Percentiles rank a stretch among this genome's conserved stretches.
These are phyloP conservation scores for Caenorhabditis doughertyi DNA, from an alignment of 2,888 invertebrate species.

Conservation along the genomic window DNA sequence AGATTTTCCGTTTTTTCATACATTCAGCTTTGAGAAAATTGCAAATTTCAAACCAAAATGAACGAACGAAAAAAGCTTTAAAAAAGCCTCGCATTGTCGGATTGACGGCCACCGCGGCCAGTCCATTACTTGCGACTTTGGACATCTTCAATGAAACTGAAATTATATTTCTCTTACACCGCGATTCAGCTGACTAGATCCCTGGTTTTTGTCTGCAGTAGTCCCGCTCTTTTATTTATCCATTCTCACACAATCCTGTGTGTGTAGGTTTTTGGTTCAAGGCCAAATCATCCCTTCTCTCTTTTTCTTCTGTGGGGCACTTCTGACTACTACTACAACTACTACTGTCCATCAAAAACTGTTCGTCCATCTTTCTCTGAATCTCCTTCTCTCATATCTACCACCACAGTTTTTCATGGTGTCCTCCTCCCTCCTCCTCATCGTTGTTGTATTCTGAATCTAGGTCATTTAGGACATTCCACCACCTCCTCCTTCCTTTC, in stretches of 20 bases:
- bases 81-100: too few species aligned
- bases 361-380: neutral
- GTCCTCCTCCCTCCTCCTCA: neutral
- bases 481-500: constrained; percentile 17
- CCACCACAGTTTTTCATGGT: neutral
- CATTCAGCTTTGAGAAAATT: too few species aligned
- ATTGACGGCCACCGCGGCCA: too few species aligned
- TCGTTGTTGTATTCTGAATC: constrained; percentile 32
- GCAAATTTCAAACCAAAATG: too few species aligned
- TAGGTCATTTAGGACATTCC: constrained; percentile 57
- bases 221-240: neutral
- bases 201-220: neutral
- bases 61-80: too few species aligned
- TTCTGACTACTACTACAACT: constrained; percentile 33
- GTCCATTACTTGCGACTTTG: too few species aligned
- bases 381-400: constrained; percentile 5
- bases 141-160: too few species aligned
- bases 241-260: constrained; percentile 9
- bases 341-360: constrained; percentile 27
- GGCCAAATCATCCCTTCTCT: constrained; percentile 50
- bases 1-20: too few species aligned
- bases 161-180: too few species aligned
- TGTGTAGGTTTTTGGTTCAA: constrained; percentile 61
- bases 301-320: constrained; percentile 37
- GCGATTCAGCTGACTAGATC: too few species aligned